Evolutionary conservation across 2,888 invertebrate species (phyloP).

Genomic region (Geotrupes spiniger): DNA sequence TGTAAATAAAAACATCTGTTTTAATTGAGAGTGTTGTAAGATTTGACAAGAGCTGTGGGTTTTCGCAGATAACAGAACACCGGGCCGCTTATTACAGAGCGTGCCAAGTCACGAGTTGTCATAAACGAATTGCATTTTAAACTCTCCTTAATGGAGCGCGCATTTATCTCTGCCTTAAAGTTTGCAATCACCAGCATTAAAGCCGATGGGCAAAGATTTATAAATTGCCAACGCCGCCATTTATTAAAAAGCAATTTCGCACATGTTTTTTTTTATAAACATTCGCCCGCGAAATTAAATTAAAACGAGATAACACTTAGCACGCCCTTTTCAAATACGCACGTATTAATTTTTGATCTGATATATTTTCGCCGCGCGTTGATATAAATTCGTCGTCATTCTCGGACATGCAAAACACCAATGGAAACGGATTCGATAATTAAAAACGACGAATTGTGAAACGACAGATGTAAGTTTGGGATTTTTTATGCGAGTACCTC

Average conservation of each 20-base stretch:
- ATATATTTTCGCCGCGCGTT: too few relatives aligned
- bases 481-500: too few relatives aligned
- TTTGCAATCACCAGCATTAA: conserved; percentile 7
- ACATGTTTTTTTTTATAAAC: conserved; percentile 5
- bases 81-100: conserved; percentile 16
- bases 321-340: too few relatives aligned
- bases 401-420: too few relatives aligned
- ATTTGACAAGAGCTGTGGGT: conserved; percentile 6
- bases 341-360: too few relatives aligned
- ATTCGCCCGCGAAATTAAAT: neutral
- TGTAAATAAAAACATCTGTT: conserved; percentile 6
- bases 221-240: neutral
- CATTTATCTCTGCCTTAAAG: conserved; percentile 12
- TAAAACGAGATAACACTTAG: too few relatives aligned
- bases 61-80: conserved; percentile 17
- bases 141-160: conserved; percentile 13
- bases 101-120: conserved; percentile 18
- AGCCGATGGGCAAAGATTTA: conserved; percentile 4
- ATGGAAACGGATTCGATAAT: too few relatives aligned
- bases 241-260: conserved; percentile 5
- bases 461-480: too few relatives aligned
- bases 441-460: too few relatives aligned
- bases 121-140: conserved; percentile 20
- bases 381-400: too few relatives aligned
- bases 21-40: conserved; percentile 6